Base-by-base conservation (phyloP, 2,113 vertebrate species). In the Abramis brama region DNA sequence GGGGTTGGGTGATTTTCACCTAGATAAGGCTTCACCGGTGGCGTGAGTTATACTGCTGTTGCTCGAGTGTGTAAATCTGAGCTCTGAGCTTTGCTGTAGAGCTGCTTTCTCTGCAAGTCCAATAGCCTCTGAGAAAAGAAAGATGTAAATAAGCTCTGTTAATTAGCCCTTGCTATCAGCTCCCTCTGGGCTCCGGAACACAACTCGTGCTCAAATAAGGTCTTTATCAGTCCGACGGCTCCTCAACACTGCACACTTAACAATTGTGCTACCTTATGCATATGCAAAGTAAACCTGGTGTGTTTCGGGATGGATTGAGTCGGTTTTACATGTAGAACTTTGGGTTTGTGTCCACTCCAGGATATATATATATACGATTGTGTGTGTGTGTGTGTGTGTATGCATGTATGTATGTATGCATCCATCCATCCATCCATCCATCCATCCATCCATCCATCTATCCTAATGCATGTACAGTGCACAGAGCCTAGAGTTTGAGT, bases 81-180 rank as follows among this genome's bases (percentile, higher is more conserved):
- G 52, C 33, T 50, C n/a, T 62, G 43, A 36, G 83, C 47, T 50
- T 78, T 60, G 70, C 75, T n/a, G 30, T 77, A 75, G 47, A 71
- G 52, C 39, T 85, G 59, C n/a, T 66, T 73, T 27, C 66, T 62
- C 66, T 75, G 71, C n/a, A 70, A 74, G 55, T 86, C 15, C 47
- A 79, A 27, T 36, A 76, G 83, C 39, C 52, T 23, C 60, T 60
- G 39, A 82, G 80, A 62, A 87, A 77, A 57, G n/a, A 45, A 77
- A 52, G 17, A 47, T 60, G 62, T 82, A 80, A 86, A 82, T 76
- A 78, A 86, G 66, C 80, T 82, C 47, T 74, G 43, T 86, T 87
- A 87, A 86, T 87, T 81, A 77, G 55, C 27, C 50, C 64, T 79
- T 21, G 50, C 73, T 43, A 75, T 87, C 74, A 66, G 2, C 85